Base-by-base conservation (phyloP, 2,888 invertebrate genomes). In the Eupithecia inturbata region DNA sequence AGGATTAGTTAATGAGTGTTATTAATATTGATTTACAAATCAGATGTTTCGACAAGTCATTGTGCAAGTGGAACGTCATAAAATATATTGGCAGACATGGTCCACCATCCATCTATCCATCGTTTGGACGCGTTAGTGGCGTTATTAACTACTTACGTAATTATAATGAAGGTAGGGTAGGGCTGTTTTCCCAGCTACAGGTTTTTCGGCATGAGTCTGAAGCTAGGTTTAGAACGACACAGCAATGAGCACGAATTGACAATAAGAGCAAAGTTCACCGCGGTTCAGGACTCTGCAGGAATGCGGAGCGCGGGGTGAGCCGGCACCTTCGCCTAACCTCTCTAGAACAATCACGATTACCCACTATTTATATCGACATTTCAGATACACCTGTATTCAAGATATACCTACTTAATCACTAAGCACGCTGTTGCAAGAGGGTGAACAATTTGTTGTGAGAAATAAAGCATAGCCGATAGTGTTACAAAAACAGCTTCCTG, bases 251-350 rank as follows among this genome's bases (percentile, higher is more conserved):
- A 93, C 93, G 92, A 93, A 91, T 92, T 92, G 92, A 92, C 93
- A 94, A 93, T 93, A 92, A 94, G 94, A 93, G 91, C 93, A 94
- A 93, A 94, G 94, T 93, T 93, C 93, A 94, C 88, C 89, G 84
- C 86, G 88, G 93, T 91, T 92, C 92, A 92, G 93, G 92, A 92
- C 92, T 91, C 87, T 82, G 86, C 87, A 91, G 92, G 92, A 93
- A 94, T 94, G 93, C 88, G 83, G 86, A 90, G 88, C 86, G 89
- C 87, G 88, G 88, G 87, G 85, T 82, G 84, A 85, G 85, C 85
- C 83, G 80, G 85, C 84, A 89, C 89, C 88, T 86, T 86, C 87
- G 87, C 67, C 83, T 84, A 87, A 88, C 89, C 88, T 91, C 87
- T 85, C 86, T 84, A 86, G 88, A 89, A 90, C 76, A 89, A 92